Evolutionary conservation across 2,113 vertebrate species (phyloP).

Genomic region (Talpa occidentalis): DNA sequence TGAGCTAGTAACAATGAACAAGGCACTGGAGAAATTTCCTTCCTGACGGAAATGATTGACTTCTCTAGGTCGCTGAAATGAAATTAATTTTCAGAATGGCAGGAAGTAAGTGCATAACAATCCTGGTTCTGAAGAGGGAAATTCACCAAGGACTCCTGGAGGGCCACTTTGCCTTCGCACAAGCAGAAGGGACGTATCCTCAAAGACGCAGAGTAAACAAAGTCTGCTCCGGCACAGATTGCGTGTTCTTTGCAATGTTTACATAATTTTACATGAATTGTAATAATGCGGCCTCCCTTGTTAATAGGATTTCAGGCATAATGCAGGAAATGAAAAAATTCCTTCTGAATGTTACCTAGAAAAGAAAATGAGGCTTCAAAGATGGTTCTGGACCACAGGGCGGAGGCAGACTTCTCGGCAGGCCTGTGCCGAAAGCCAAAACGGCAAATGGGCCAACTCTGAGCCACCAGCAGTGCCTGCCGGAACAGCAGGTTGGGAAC

Average conservation of each 20-base stretch:
- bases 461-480: neutral
- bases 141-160: neutral
- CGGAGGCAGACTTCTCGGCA: neutral
- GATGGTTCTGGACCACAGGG: neutral
- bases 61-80: conserved; percentile 21
- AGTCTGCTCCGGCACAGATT: neutral
- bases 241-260: conserved; percentile 48
- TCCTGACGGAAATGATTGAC: conserved; percentile 29
- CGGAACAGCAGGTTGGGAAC: neutral
- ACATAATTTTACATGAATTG: conserved; percentile 60
- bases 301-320: conserved; percentile 40
- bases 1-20: conserved; percentile 24
- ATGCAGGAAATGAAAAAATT: neutral
- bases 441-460: neutral
- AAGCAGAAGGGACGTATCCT: conserved; percentile 22
- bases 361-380: neutral
- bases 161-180: conserved; percentile 17
- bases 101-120: neutral
- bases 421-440: neutral
- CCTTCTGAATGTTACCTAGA: neutral
- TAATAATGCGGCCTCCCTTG: conserved; percentile 15
- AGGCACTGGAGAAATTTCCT: conserved; percentile 13
- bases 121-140: neutral
- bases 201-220: neutral
- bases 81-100: conserved; percentile 63